phyloP scores from a whole-genome alignment of 1,140 invertebrate genomes.

The Dendrolimus punctatus region DNA sequence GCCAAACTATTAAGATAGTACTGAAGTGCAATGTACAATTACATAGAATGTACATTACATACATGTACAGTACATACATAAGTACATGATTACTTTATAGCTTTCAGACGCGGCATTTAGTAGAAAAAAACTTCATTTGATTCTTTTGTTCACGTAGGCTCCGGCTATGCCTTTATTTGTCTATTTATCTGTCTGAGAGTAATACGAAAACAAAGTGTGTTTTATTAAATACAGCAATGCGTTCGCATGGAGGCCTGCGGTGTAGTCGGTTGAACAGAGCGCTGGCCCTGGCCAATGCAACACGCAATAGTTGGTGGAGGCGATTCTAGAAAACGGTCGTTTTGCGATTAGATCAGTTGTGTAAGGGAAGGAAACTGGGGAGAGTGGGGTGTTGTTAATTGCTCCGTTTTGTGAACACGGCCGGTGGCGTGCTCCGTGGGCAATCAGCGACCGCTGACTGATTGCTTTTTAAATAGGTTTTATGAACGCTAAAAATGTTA shows the following conservation, averaged over 20 bases:
- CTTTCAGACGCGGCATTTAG: too few relatives aligned
- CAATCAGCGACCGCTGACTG: slow-evolving; percentile 67
- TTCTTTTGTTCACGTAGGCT: too few relatives aligned
- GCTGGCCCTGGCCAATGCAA: slow-evolving; percentile 28
- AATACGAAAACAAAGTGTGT: too few relatives aligned
- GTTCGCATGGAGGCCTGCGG: neutral
- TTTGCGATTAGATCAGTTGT: slow-evolving; percentile 66
- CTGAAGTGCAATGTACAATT: too few relatives aligned
- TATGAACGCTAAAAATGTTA: slow-evolving; percentile 65
- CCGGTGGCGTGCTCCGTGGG: slow-evolving; percentile 56
- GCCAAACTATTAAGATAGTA: too few relatives aligned
- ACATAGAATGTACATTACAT: too few relatives aligned
- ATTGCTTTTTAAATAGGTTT: slow-evolving; percentile 72
- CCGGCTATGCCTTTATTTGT: too few relatives aligned
- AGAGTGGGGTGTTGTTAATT: slow-evolving; percentile 59
- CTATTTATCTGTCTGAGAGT: too few relatives aligned
- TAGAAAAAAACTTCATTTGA: too few relatives aligned
- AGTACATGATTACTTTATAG: too few relatives aligned
- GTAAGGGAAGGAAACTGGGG: slow-evolving; percentile 18
- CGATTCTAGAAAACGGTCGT: slow-evolving; percentile 71
- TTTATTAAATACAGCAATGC: too few relatives aligned
- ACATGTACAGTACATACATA: too few relatives aligned
- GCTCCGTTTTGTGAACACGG: slow-evolving; percentile 71
- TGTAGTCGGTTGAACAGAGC: slow-evolving; percentile 7
- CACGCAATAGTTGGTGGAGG: slow-evolving; percentile 66